A percentile compares a stretch with the other conserved stretches of the same genome.
Evolutionary conservation across 2,888 invertebrate species (phyloP).

Genomic region (Metellina segmentata): DNA sequence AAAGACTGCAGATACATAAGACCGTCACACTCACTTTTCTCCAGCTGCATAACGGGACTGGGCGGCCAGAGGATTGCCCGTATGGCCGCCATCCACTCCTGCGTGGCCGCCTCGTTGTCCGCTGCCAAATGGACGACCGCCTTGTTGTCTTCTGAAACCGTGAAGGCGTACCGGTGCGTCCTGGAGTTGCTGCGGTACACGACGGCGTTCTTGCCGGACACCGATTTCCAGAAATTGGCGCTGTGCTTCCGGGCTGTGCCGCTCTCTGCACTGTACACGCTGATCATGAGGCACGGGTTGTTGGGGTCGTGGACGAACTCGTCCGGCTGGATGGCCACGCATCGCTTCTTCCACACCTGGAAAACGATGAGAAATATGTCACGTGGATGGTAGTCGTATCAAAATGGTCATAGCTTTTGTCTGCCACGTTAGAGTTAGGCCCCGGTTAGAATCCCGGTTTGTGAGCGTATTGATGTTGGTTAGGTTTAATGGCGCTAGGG

Average conservation of each 20-base stretch:
- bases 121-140: conserved; percentile 75
- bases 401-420: too few species aligned
- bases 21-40: conserved; percentile 75
- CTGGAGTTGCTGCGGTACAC: conserved; percentile 72
- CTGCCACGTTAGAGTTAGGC: too few species aligned
- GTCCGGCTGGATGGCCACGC: conserved; percentile 65
- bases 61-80: conserved; percentile 77
- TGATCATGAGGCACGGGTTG: conserved; percentile 58
- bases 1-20: neutral
- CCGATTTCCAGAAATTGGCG: conserved; percentile 67
- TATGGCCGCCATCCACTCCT: conserved; percentile 77
- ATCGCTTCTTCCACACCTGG: conserved; percentile 71
- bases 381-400: too few species aligned
- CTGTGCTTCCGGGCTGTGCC: conserved; percentile 44
- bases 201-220: conserved; percentile 54
- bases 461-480: too few species aligned
- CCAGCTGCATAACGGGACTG: conserved; percentile 75
- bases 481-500: too few species aligned
- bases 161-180: conserved; percentile 76
- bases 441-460: too few species aligned
- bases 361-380: neutral
- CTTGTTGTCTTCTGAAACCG: conserved; percentile 66
- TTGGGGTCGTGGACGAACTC: conserved; percentile 59
- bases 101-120: conserved; percentile 74
- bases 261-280: conserved; percentile 60